Percentiles rank a stretch among this genome's conserved stretches.
phyloP scores from a whole-genome alignment of 2,888 invertebrate species.

The Andrena bicolor region DNA sequence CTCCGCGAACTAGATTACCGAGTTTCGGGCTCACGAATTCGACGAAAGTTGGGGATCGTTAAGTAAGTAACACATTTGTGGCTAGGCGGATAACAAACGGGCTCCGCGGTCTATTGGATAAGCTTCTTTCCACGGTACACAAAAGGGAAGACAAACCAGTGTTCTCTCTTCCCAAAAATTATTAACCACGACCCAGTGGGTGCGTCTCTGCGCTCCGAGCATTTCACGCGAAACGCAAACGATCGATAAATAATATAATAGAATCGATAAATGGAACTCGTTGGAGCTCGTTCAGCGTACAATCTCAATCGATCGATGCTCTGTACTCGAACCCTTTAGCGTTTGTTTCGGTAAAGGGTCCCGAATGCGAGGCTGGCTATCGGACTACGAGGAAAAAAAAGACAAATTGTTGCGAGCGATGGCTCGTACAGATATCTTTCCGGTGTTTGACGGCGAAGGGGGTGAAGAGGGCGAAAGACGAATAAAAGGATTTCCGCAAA shows the following conservation, averaged over 20 bases:
- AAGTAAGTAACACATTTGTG: conserved; percentile 10
- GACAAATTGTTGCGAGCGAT: conserved; percentile 67
- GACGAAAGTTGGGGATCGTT: conserved; percentile 30
- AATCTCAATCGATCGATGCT: not conserved
- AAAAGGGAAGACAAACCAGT: not conserved
- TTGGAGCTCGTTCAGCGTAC: too few species aligned
- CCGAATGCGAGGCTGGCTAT: not conserved
- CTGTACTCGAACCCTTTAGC: not conserved
- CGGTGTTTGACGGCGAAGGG: conserved; percentile 22
- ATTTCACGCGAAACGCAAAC: too few species aligned
- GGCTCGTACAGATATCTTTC: conserved; percentile 54
- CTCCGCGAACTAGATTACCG: conserved; percentile 34
- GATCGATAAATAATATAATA: conserved; percentile 2
- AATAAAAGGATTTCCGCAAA: conserved; percentile 76
- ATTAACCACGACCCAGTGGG: not conserved
- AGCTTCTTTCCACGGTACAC: not conserved
- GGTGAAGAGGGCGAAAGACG: conserved; percentile 28
- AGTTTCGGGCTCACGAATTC: conserved; percentile 28
- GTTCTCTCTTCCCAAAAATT: not conserved
- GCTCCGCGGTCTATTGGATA: not conserved
- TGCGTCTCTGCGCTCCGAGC: too few species aligned
- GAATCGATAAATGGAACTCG: too few species aligned
- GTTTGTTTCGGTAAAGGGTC: not conserved
- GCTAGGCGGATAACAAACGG: not conserved
- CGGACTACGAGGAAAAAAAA: not conserved